Conservation (phyloP, 2,113 vertebrate genomes). For the Neogobius melanostomus region DNA sequence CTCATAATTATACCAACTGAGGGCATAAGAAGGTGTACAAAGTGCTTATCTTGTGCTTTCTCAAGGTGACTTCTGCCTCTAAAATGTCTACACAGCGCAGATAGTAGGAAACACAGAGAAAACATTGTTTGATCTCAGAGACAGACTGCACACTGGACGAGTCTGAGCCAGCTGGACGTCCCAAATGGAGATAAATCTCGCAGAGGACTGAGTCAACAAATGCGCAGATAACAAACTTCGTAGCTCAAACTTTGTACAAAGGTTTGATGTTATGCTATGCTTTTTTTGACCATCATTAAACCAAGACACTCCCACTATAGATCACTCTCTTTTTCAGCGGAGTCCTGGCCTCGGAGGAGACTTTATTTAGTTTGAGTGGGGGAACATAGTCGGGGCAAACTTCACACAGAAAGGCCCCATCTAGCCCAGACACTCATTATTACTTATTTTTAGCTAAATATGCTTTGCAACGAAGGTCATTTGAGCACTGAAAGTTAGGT, state of each 20-base stretch:
- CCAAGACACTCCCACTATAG: no score
- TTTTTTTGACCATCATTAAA: no score
- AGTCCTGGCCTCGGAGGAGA: no score
- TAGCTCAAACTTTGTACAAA: neutral
- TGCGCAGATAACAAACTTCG: neutral
- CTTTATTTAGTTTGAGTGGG: no score
- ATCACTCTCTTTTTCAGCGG: no score
- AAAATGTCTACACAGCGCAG: slow-evolving; percentile 50
- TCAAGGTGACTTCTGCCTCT: slow-evolving; percentile 61
- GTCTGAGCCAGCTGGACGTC: slow-evolving; percentile 35
- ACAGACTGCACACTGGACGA: slow-evolving; percentile 42
- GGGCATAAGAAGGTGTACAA: slow-evolving; percentile 34
- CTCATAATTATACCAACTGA: slow-evolving; percentile 38
- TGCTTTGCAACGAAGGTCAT: no score
- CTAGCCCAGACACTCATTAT: no score
- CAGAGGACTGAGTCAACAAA: slow-evolving; percentile 35
- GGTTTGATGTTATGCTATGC: neutral
- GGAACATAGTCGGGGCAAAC: no score
- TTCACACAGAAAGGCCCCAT: no score
- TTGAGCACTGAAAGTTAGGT: no score
- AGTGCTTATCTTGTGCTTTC: slow-evolving; percentile 20
- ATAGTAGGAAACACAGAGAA: slow-evolving; percentile 48
- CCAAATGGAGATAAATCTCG: slow-evolving; percentile 2
- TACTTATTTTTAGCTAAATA: no score
- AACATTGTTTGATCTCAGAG: slow-evolving; percentile 39